Percentiles rank a stretch among this genome's conserved stretches.
phyloP scores from a whole-genome alignment of 2,113 vertebrate genomes.

The Indri indri region DNA sequence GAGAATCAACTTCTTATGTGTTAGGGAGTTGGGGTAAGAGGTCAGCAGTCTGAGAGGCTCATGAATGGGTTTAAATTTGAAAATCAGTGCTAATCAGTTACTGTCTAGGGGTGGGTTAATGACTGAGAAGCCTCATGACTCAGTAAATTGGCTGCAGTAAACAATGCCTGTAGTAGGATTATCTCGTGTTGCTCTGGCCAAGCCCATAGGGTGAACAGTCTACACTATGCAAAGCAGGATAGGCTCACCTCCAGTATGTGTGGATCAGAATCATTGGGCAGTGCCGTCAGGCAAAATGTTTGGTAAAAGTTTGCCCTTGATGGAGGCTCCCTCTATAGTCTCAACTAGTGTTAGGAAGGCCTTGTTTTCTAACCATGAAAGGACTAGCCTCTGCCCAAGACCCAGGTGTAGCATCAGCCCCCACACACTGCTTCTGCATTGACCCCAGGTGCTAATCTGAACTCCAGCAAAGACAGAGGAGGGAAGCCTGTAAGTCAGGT shows the following conservation, averaged over 20 bases:
- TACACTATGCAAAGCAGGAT: background rate
- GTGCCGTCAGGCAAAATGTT: background rate
- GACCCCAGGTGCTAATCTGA: background rate
- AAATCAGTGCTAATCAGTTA: conserved; percentile 29
- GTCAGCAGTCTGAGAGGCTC: background rate
- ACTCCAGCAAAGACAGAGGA: background rate
- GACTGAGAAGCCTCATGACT: background rate
- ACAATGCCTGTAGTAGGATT: background rate
- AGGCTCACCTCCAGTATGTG: background rate
- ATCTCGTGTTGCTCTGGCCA: background rate
- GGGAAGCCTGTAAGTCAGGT: background rate
- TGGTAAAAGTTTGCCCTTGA: background rate
- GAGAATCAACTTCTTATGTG: background rate
- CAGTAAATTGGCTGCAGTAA: background rate
- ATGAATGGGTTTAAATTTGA: background rate
- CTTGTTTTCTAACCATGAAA: background rate
- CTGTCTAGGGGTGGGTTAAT: background rate
- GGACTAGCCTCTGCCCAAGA: background rate
- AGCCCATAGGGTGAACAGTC: background rate
- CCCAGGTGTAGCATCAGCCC: background rate
- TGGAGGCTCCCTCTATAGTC: background rate
- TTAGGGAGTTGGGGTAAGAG: background rate
- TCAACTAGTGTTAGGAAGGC: background rate
- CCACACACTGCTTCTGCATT: background rate
- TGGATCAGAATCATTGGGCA: background rate